Evolutionary conservation across 2,113 vertebrate genomes (phyloP).

Genomic region (Typhlomys cinereus): DNA sequence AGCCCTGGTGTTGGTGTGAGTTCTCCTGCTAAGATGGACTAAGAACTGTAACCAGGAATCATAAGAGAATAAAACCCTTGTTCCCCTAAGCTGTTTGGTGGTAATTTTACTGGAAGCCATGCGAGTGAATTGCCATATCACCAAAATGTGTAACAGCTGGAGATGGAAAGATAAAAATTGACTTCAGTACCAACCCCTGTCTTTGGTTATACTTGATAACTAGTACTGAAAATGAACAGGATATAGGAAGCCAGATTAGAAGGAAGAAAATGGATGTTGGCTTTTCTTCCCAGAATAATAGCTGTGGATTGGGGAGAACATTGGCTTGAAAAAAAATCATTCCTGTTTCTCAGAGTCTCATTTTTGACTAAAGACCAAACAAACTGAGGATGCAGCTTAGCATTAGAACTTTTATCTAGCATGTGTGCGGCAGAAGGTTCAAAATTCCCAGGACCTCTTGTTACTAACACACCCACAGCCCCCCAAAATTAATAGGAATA

Average conservation of each 20-base stretch:
- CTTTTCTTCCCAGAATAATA: constrained; percentile 21
- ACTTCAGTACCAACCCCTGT: neutral
- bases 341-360: neutral
- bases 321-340: neutral
- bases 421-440: neutral
- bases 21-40: no score
- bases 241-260: neutral
- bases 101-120: no score
- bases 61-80: no score
- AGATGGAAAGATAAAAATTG: neutral
- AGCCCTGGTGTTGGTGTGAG: no score
- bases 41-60: no score
- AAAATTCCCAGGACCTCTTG: neutral
- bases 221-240: neutral
- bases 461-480: accelerated
- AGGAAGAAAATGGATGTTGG: neutral
- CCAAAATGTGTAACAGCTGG: neutral
- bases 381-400: neutral
- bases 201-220: neutral
- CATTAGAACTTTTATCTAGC: neutral
- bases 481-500: neutral
- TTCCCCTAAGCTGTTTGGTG: no score
- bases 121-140: no score
- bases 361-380: neutral
- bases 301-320: neutral